Conservation (phyloP, 2,888 invertebrate genomes). For the Gerosis bhagava region DNA sequence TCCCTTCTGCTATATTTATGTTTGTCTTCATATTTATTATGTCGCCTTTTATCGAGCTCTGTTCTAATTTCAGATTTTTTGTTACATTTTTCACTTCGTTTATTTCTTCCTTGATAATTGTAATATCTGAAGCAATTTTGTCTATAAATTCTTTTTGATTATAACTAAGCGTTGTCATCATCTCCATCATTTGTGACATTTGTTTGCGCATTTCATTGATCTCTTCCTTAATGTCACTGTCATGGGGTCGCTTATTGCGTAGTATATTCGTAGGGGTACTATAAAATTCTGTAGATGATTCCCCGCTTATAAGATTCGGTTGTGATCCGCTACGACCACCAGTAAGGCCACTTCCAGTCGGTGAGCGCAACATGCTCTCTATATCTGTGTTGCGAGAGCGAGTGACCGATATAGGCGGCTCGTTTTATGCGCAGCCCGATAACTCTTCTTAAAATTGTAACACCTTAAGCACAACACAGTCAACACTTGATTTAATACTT, state of each 20-base stretch:
- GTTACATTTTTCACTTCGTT: conserved; percentile 13
- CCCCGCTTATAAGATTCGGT: background rate
- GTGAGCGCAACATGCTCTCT: conserved; percentile 13
- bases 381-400: background rate
- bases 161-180: conserved; percentile 4
- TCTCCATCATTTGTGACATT: conserved; percentile 19
- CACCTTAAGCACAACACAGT: too few species aligned
- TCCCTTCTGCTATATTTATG: background rate
- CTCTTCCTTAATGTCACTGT: conserved; percentile 8
- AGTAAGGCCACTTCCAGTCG: conserved; percentile 16
- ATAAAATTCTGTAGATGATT: background rate
- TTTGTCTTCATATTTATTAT: conserved; percentile 12
- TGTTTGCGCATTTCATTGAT: conserved; percentile 20
- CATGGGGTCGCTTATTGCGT: conserved; percentile 6
- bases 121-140: conserved; percentile 15
- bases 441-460: too few species aligned
- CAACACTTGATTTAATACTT: too few species aligned
- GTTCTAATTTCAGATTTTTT: conserved; percentile 3
- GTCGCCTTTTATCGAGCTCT: conserved; percentile 9
- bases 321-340: conserved; percentile 10
- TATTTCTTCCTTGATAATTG: conserved; percentile 21
- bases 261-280: too few species aligned
- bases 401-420: background rate
- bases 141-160: conserved; percentile 14
- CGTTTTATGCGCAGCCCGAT: background rate